Conservation (phyloP, 92 coral and sea anemone genomes). For the Phenganax subtilis region DNA sequence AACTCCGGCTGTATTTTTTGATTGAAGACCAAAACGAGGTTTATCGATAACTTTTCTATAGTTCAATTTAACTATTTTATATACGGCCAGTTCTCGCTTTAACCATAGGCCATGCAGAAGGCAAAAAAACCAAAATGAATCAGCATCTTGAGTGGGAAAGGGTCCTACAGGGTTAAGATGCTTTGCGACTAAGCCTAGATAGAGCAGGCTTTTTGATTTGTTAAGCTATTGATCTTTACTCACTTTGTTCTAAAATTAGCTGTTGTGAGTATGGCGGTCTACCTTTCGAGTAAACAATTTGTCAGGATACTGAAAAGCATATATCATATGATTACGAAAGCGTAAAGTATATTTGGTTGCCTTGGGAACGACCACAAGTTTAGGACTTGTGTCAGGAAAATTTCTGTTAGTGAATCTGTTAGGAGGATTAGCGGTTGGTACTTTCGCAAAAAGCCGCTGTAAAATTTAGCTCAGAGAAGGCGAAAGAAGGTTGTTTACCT, state of each 20-base stretch:
- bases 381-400: not conserved
- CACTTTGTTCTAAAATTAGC: conserved; percentile 11
- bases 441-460: not conserved
- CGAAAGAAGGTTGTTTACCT: not conserved
- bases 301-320: conserved; percentile 17
- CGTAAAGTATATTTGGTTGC: not conserved
- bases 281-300: not conserved
- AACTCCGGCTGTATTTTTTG: not conserved
- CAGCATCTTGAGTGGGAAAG: not conserved
- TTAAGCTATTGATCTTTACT: conserved; percentile 11
- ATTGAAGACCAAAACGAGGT: not conserved
- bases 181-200: conserved; percentile 15
- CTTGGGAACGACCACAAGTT: not conserved
- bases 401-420: not conserved
- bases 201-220: conserved; percentile 3
- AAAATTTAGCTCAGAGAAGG: not conserved
- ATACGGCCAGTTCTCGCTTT: too few relatives aligned
- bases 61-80: not conserved
- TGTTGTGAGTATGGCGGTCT: conserved; percentile 2
- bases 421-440: not conserved
- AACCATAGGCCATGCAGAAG: not conserved
- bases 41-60: not conserved
- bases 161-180: conserved; percentile 5
- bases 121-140: not conserved
- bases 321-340: not conserved